Evolutionary conservation across 37 sponge, comb jelly and placozoan species (phyloP).

Genomic region (Amphimedon queenslandica): DNA sequence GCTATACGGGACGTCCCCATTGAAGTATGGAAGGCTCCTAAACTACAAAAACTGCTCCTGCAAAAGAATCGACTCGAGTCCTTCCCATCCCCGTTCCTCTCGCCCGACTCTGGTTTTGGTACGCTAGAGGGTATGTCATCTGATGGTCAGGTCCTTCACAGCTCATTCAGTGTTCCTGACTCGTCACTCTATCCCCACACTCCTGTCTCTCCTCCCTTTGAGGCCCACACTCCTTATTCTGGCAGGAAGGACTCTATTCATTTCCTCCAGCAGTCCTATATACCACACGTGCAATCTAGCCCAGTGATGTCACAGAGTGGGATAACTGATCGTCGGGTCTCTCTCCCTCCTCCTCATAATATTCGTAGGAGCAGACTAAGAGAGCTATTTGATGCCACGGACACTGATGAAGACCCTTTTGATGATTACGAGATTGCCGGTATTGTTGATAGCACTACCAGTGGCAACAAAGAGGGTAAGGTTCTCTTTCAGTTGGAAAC

Average conservation of each 20-base stretch:
- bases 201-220: neutral
- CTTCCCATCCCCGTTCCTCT: slow-evolving; percentile 23
- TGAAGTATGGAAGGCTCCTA: slow-evolving; percentile 61
- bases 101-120: neutral
- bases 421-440: slow-evolving; percentile 17
- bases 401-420: slow-evolving; percentile 32
- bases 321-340: neutral
- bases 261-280: neutral
- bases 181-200: neutral
- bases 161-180: neutral
- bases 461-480: neutral
- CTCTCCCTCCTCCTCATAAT: neutral
- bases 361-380: slow-evolving; percentile 20
- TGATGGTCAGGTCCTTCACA: neutral
- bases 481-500: slow-evolving; percentile 17
- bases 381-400: slow-evolving; percentile 23
- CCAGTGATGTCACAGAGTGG: neutral
- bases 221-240: neutral
- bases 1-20: slow-evolving; percentile 42
- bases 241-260: neutral
- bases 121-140: neutral
- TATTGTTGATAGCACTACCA: neutral
- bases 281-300: neutral
- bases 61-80: slow-evolving; percentile 43
- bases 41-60: slow-evolving; percentile 40